Evolutionary conservation across 2,888 invertebrate genomes (phyloP).

Genomic region (Drosophila fulvimacula): DNA sequence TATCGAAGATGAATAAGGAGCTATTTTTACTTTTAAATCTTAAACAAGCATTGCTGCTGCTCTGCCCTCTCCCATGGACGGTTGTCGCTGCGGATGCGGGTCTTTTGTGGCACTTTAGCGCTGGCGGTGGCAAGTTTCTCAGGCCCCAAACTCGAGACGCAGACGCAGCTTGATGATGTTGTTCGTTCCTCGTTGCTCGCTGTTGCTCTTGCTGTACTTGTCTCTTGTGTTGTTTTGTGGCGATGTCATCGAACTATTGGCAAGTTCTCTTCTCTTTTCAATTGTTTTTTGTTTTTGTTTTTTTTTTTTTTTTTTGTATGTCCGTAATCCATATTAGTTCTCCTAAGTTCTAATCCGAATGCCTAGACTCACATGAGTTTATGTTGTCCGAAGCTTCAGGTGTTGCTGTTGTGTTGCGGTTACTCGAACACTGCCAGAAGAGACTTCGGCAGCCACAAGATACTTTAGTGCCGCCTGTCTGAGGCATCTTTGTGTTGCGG

Average conservation of each 20-base stretch:
- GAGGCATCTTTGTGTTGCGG: slow-evolving; percentile 38
- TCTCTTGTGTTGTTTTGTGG: slow-evolving; percentile 46
- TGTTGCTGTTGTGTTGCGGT: slow-evolving; percentile 58
- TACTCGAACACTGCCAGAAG: slow-evolving; percentile 51
- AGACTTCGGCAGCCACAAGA: slow-evolving; percentile 41
- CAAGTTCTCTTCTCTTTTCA: slow-evolving; percentile 44
- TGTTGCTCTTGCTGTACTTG: slow-evolving; percentile 36
- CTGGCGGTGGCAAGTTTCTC: slow-evolving; percentile 61
- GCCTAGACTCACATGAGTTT: slow-evolving; percentile 32
- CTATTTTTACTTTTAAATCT: slow-evolving; percentile 83
- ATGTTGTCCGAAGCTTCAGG: slow-evolving; percentile 34
- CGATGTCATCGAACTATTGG: slow-evolving; percentile 73
- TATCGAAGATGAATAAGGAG: slow-evolving; percentile 84
- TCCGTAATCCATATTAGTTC: slow-evolving; percentile 33
- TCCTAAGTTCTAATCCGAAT: slow-evolving; percentile 10
- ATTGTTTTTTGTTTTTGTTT: not conserved
- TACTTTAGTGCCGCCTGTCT: slow-evolving; percentile 54
- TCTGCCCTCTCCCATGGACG: slow-evolving; percentile 21
- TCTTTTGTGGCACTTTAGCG: slow-evolving; percentile 57
- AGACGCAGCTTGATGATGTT: slow-evolving; percentile 65
- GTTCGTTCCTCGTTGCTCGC: slow-evolving; percentile 27
- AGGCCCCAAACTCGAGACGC: slow-evolving; percentile 36
- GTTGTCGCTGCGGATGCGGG: slow-evolving; percentile 57
- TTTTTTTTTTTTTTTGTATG: slow-evolving; percentile 14
- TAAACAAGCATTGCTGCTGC: slow-evolving; percentile 52